These are phyloP conservation scores for Tetramorium alpestre DNA, from an alignment of 1,140 invertebrate species.

Conservation along the genomic window DNA sequence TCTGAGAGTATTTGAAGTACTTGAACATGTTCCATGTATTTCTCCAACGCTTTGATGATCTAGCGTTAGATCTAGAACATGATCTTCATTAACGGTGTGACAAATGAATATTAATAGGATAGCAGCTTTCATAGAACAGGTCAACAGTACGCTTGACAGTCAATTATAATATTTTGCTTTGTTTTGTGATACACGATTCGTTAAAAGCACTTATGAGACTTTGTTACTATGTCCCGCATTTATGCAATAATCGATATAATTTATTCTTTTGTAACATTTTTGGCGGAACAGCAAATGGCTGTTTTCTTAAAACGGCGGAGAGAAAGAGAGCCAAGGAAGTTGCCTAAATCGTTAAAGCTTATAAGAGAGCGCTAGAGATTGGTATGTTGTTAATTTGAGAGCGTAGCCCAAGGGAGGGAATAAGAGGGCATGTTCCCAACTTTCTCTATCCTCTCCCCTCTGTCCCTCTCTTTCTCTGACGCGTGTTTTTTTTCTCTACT, in stretches of 20 bases:
- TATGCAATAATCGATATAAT: neutral
- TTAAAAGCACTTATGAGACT: neutral
- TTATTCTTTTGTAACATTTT: constrained; percentile 9
- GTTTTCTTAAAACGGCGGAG: neutral
- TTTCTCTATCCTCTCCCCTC: constrained; percentile 71
- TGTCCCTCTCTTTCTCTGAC: constrained; percentile 73
- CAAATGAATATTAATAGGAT: constrained; percentile 75
- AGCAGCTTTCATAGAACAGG: constrained; percentile 1
- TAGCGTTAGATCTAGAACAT: constrained; percentile 42
- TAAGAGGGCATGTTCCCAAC: constrained; percentile 79
- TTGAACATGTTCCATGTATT: constrained; percentile 50
- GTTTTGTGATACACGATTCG: neutral
- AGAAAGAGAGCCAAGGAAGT: constrained; percentile 60
- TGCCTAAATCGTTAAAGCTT: constrained; percentile 79
- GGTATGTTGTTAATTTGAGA: constrained; percentile 86
- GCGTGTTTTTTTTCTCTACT: constrained; percentile 57
- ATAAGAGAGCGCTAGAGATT: constrained; percentile 82
- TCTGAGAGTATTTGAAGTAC: neutral
- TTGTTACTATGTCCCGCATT: neutral
- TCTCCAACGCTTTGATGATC: constrained; percentile 67
- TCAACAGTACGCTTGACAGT: constrained; percentile 33
- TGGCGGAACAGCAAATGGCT: constrained; percentile 23
- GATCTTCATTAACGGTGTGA: constrained; percentile 75
- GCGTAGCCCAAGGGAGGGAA: constrained; percentile 81
- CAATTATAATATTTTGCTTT: constrained; percentile 60